Conservation (phyloP, 1,140 invertebrate genomes). For the Nylanderia fulva region DNA sequence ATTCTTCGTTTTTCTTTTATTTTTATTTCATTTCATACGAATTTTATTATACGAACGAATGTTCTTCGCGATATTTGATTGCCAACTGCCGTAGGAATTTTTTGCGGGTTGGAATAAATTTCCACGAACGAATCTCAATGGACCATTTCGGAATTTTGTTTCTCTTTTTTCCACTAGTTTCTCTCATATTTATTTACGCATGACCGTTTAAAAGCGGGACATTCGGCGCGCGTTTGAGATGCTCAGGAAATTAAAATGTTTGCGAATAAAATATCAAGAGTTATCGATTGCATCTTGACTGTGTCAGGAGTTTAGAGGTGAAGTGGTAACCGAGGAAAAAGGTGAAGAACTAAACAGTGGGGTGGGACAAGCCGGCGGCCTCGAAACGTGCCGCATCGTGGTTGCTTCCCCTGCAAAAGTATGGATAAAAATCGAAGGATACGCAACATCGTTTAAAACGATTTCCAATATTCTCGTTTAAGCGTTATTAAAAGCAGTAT, state of each 20-base stretch:
- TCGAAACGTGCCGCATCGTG: constrained; percentile 63
- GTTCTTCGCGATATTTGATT: constrained; percentile 41
- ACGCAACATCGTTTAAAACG: constrained; percentile 61
- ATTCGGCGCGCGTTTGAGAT: background rate
- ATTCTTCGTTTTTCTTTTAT: no score
- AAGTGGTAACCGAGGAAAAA: constrained; percentile 56
- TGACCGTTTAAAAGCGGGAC: constrained; percentile 43
- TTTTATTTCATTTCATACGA: constrained; percentile 1
- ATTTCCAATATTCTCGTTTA: constrained; percentile 66
- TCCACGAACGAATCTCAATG: constrained; percentile 25
- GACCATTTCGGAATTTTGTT: constrained; percentile 42
- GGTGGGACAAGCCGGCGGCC: constrained; percentile 36
- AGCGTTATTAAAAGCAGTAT: constrained; percentile 49
- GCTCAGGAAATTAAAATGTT: constrained; percentile 75
- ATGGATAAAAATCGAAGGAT: constrained; percentile 62
- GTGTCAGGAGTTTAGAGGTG: constrained; percentile 73
- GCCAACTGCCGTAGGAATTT: constrained; percentile 21
- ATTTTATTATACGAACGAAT: constrained; percentile 1
- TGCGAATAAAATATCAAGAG: constrained; percentile 73
- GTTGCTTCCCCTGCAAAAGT: constrained; percentile 62
- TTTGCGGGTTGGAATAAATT: constrained; percentile 32
- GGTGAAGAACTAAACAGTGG: constrained; percentile 67
- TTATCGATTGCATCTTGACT: constrained; percentile 76
- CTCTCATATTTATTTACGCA: constrained; percentile 56
- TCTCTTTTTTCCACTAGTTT: constrained; percentile 39